phyloP scores from a whole-genome alignment of 2,888 invertebrate genomes.

The Lathronympha strigana region DNA sequence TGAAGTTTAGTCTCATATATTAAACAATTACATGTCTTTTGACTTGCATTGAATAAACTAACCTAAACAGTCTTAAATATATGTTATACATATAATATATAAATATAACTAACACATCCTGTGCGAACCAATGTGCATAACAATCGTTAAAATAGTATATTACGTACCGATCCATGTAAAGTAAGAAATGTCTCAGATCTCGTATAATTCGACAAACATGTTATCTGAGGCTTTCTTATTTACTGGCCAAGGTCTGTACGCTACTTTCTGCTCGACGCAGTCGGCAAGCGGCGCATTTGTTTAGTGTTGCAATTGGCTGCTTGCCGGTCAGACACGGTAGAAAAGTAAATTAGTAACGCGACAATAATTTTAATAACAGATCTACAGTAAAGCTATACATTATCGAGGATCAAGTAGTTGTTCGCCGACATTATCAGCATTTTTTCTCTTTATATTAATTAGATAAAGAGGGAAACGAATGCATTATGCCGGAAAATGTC shows the following conservation, averaged over 20 bases:
- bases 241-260: too few relatives aligned
- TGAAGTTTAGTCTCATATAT: conserved; percentile 45
- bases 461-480: not conserved
- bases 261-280: too few relatives aligned
- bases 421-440: not conserved
- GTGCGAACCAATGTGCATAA: conserved; percentile 68
- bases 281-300: too few relatives aligned
- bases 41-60: conserved; percentile 65
- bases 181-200: too few relatives aligned
- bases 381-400: not conserved
- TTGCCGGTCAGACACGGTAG: conserved; percentile 9
- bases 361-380: conserved; percentile 23
- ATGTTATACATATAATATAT: conserved; percentile 56
- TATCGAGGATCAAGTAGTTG: not conserved
- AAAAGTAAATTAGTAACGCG: conserved; percentile 28
- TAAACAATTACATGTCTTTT: conserved; percentile 47
- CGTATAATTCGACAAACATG: too few relatives aligned
- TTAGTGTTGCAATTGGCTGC: too few relatives aligned
- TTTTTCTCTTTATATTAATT: not conserved
- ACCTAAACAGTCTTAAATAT: conserved; percentile 73
- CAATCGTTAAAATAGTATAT: conserved; percentile 48
- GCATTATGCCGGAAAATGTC: not conserved
- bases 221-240: too few relatives aligned
- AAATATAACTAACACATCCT: conserved; percentile 51
- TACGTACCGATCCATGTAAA: too few relatives aligned